Evolutionary conservation across 2,113 vertebrate genomes (phyloP).

Genomic region (Axis porcinus): DNA sequence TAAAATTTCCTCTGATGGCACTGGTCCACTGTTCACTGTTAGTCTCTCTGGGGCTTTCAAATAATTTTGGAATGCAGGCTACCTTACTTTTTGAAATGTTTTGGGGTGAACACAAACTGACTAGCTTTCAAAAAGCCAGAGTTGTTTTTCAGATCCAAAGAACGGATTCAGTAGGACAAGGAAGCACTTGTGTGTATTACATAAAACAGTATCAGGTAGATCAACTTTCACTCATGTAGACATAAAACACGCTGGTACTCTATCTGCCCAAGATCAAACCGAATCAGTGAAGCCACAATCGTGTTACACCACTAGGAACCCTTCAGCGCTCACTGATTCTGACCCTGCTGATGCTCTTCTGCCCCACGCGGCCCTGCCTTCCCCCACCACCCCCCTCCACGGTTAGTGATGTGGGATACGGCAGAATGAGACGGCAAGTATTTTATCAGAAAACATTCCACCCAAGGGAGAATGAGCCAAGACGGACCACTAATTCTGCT

Average conservation of each 20-base stretch:
- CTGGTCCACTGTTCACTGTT: not conserved
- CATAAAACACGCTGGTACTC: not conserved
- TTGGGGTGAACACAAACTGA: not conserved
- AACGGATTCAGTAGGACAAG: not conserved
- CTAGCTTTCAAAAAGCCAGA: not conserved
- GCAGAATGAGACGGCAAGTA: accelerated
- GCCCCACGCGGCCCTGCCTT: accelerated
- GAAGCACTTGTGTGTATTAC: not conserved
- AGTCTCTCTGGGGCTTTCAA: not conserved
- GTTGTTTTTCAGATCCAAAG: not conserved
- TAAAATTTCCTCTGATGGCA: not conserved
- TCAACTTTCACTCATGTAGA: not conserved
- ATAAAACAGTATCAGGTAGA: not conserved
- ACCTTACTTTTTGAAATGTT: not conserved
- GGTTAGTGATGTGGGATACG: accelerated
- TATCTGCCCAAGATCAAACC: not conserved
- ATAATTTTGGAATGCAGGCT: not conserved
- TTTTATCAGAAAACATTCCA: not conserved
- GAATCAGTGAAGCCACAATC: not conserved
- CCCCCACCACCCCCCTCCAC: accelerated
- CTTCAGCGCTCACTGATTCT: not conserved
- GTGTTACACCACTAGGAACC: not conserved
- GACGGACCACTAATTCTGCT: conserved; percentile 92
- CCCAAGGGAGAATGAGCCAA: not conserved
- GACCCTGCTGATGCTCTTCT: not conserved